Evolutionary conservation across 2,797 vertebrate genomes (phyloP).

Genomic region (Tolypeutes matacus): DNA sequence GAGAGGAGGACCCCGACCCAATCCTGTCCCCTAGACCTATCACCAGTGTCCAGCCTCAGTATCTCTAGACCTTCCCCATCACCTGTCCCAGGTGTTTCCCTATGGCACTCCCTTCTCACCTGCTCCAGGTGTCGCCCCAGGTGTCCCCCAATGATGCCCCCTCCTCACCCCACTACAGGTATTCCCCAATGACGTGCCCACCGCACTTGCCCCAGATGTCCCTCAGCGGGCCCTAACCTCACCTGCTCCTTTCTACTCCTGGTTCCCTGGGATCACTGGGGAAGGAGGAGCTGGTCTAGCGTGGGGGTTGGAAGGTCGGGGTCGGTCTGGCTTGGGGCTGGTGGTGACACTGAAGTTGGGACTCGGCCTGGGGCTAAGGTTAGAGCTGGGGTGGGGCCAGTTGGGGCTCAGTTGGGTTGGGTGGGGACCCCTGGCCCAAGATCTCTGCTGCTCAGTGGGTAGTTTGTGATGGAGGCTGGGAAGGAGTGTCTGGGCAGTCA

Average conservation of each 20-base stretch:
- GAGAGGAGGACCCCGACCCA: too few relatives aligned
- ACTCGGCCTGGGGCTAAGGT: not conserved
- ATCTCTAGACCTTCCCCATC: not conserved
- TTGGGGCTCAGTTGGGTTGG: too few relatives aligned
- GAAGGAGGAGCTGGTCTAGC: not conserved
- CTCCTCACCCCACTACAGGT: not conserved
- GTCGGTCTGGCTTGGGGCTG: not conserved
- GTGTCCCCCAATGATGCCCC: not conserved
- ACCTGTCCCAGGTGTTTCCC: not conserved
- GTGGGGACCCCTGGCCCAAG: not conserved
- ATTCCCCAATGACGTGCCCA: fast-evolving
- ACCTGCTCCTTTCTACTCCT: not conserved
- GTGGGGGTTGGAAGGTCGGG: not conserved
- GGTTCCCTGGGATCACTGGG: not conserved
- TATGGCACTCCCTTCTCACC: fast-evolving
- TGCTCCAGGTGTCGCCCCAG: too few relatives aligned
- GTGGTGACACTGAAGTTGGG: not conserved
- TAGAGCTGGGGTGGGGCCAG: not conserved
- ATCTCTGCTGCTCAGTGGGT: not conserved
- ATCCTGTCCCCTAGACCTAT: too few relatives aligned
- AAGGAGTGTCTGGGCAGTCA: not conserved
- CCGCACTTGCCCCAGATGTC: not conserved
- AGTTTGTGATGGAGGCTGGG: not conserved
- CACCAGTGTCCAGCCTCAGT: not conserved
- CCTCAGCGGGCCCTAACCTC: not conserved